Percentiles rank a stretch among this genome's conserved stretches.
These are phyloP conservation scores for Acromyrmex heyeri DNA, from an alignment of 1,140 invertebrate genomes.

Conservation along the genomic window DNA sequence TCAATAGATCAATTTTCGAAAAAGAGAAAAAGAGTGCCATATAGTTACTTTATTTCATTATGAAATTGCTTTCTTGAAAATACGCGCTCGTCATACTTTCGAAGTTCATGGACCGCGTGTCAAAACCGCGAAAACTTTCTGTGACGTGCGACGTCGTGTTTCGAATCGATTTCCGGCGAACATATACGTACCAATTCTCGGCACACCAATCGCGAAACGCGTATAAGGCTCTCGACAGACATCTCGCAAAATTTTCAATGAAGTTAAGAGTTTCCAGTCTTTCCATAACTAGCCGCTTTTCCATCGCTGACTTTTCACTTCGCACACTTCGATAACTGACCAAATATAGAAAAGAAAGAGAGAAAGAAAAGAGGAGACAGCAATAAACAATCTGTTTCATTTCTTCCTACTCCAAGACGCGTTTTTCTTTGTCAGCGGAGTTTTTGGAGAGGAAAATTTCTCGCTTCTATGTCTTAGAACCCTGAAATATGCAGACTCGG, in stretches of 20 bases:
- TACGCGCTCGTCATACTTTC: not conserved
- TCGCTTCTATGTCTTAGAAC: not conserved
- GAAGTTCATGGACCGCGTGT: not conserved
- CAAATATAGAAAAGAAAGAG: not conserved
- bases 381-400: not conserved
- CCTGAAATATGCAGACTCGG: conserved; percentile 19
- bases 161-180: conserved; percentile 37
- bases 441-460: conserved; percentile 4
- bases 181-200: not conserved
- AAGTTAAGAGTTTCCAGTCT: not conserved
- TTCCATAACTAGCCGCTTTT: not conserved
- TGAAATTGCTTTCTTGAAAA: conserved; percentile 22
- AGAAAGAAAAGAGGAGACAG: not conserved
- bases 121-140: conserved; percentile 26
- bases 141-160: conserved; percentile 37
- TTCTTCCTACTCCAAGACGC: not conserved
- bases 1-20: not conserved
- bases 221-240: not conserved
- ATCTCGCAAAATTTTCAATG: conserved; percentile 1
- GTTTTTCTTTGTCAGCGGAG: conserved; percentile 10
- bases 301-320: not conserved
- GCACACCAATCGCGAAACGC: not conserved
- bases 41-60: conserved; percentile 26
- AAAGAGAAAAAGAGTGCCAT: not conserved
- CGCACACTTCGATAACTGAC: not conserved